These are phyloP conservation scores for Diplodus sargus DNA, from an alignment of 2,797 vertebrate genomes.

Conservation along the genomic window DNA sequence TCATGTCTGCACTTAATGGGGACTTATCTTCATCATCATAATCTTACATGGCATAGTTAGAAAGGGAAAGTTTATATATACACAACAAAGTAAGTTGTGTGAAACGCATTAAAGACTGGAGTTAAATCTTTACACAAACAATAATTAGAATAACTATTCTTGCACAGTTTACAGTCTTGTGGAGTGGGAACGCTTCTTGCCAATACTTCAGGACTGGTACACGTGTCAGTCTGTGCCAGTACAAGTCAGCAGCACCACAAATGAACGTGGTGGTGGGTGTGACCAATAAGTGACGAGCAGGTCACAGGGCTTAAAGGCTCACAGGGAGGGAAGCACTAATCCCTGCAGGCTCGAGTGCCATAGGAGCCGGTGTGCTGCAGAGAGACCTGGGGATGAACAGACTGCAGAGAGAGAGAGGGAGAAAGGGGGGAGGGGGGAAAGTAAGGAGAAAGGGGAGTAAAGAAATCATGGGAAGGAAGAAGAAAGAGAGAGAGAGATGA, in stretches of 20 bases:
- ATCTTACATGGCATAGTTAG: background rate
- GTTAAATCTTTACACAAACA: background rate
- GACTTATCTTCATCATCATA: background rate
- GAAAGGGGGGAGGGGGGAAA: too few species aligned
- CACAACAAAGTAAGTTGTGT: background rate
- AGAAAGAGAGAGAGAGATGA: background rate
- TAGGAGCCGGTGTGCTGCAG: constrained; percentile 33
- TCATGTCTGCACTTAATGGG: background rate
- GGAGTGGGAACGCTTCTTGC: background rate
- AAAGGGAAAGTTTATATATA: background rate
- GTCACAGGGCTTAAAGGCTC: constrained; percentile 68
- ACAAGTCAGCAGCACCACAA: background rate
- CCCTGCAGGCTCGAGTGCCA: constrained; percentile 29
- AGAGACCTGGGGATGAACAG: constrained; percentile 20
- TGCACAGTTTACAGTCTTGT: background rate
- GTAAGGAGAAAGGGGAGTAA: background rate
- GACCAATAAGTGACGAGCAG: constrained; percentile 35
- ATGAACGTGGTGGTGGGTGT: constrained; percentile 26
- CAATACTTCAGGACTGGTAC: background rate
- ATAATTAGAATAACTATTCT: background rate
- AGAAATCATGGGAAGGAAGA: background rate
- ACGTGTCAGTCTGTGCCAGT: background rate
- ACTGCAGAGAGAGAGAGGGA: constrained; percentile 27
- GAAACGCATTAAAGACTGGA: background rate
- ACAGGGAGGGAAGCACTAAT: constrained; percentile 56